Conservation (phyloP, 1,140 invertebrate species). For the Centruroides sculpturatus region DNA sequence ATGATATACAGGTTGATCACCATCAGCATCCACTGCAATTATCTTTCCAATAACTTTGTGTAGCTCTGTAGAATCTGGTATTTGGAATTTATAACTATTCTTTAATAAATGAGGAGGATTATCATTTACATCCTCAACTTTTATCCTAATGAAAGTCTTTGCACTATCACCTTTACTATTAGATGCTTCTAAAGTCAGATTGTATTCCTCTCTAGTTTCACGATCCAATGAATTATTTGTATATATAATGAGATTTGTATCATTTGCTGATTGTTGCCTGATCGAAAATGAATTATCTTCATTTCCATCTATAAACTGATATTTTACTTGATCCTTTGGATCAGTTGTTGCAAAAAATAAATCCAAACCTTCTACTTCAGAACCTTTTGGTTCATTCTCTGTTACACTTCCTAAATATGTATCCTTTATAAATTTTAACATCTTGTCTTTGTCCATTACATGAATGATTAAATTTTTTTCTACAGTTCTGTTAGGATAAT, state of each 20-base stretch:
- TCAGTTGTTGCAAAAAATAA: conserved; percentile 30
- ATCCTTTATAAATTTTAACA: conserved; percentile 57
- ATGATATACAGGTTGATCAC: conserved; percentile 69
- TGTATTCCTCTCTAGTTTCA: conserved; percentile 49
- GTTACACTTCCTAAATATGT: conserved; percentile 45
- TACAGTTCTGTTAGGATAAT: conserved; percentile 55
- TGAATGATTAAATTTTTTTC: conserved; percentile 64
- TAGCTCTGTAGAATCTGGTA: conserved; percentile 41
- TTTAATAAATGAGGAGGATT: conserved; percentile 69
- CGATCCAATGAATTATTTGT: conserved; percentile 55
- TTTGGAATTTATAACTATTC: conserved; percentile 57
- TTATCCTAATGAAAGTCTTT: conserved; percentile 50
- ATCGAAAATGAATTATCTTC: conserved; percentile 17
- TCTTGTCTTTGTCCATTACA: conserved; percentile 60
- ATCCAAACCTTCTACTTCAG: conserved; percentile 44
- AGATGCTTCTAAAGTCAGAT: conserved; percentile 53
- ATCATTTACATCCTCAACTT: conserved; percentile 74
- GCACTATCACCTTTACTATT: conserved; percentile 55
- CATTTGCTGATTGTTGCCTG: conserved; percentile 39
- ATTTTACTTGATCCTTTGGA: conserved; percentile 48
- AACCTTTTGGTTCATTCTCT: conserved; percentile 56
- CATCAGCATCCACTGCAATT: conserved; percentile 65
- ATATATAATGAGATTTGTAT: conserved; percentile 40
- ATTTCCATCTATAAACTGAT: conserved; percentile 53
- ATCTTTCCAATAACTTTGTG: conserved; percentile 68